Evolutionary conservation across 2,797 vertebrate genomes (phyloP), one percentile per base, ranked within the genome.

Genomic region (Diplodus sargus): DNA sequence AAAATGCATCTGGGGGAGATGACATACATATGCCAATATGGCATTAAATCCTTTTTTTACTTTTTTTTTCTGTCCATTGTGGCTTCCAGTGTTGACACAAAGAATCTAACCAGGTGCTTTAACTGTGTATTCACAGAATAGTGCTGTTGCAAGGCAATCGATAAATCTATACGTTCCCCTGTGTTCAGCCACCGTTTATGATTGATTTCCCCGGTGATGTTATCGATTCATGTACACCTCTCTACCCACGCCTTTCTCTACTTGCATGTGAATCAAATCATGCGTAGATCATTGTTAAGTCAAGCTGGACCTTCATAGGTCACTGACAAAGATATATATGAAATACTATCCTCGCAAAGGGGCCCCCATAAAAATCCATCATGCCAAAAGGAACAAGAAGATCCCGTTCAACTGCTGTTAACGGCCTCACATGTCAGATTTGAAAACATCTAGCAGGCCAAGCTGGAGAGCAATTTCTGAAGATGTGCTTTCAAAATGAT

Each of bases 1-100:
- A 82, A 92, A 88, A 87, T 80, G 88, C 64, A 64, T 74, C 88
- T 83, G 88, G 86, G 88, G 47, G 93, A 89, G 72, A 87, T 78
- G 87, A 84, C 75, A 87, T 89, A 82, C 85, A 90, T 82, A 84
- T 90, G 87, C 91, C 92, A 93, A 78, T 82, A 89, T 89, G 74
- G 89, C 82, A 74, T 83, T 85, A 83, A 78, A 47, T 83, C 42
- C 10, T 11, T 56, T 56, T 74, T 80, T 61, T 54, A 65, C 11
- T 66, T 1, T 47, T 57, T 67, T 79, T 54, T 76, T 66, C 63
- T 39, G 23, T 22, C 5, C 28, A 62, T 30, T 76, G 57, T 54
- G 62, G 43, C 39, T 74, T 70, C 1, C 69, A 75, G 48, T 71
- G 45, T 85, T 79, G 79, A 85, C 66, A 86, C 68, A 81, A 84